A percentile compares a stretch with the other conserved stretches of the same genome.
Conservation (phyloP, 2,888 invertebrate species). For the Zeuzera pyrina region DNA sequence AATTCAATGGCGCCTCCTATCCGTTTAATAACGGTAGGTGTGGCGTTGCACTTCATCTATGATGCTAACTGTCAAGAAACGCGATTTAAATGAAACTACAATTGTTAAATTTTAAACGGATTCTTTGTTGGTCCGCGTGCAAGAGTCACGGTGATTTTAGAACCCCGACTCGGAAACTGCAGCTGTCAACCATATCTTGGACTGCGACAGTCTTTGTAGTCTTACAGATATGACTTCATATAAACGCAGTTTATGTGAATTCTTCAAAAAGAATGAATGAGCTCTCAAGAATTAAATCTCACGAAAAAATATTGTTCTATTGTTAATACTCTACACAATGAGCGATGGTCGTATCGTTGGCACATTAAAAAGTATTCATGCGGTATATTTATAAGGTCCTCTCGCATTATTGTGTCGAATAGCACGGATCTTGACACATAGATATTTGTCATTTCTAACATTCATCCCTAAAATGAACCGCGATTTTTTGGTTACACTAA, state of each 20-base stretch:
- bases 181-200: slow-evolving; percentile 63
- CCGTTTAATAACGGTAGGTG: slow-evolving; percentile 49
- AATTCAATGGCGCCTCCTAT: slow-evolving; percentile 34
- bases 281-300: slow-evolving; percentile 57
- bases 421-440: slow-evolving; percentile 59
- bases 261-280: slow-evolving; percentile 52
- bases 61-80: slow-evolving; percentile 35
- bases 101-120: slow-evolving; percentile 51
- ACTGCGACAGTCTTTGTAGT: slow-evolving; percentile 56
- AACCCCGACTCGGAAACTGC: slow-evolving; percentile 45
- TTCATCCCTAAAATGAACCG: slow-evolving; percentile 21
- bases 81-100: slow-evolving; percentile 50
- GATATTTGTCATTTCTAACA: slow-evolving; percentile 46
- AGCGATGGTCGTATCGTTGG: slow-evolving; percentile 67
- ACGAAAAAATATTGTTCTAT: slow-evolving; percentile 54
- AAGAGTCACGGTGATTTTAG: slow-evolving; percentile 57
- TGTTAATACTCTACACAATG: slow-evolving; percentile 52
- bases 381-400: slow-evolving; percentile 59
- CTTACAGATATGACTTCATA: slow-evolving; percentile 63
- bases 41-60: slow-evolving; percentile 41
- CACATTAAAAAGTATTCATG: slow-evolving; percentile 73
- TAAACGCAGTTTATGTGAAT: slow-evolving; percentile 69
- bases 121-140: slow-evolving; percentile 49
- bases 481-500: slow-evolving; percentile 23
- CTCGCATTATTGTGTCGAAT: slow-evolving; percentile 46